These are phyloP conservation scores for Astropecten irregularis DNA, from an alignment of 53 echinoderm and acorn worm species.

Conservation along the genomic window DNA sequence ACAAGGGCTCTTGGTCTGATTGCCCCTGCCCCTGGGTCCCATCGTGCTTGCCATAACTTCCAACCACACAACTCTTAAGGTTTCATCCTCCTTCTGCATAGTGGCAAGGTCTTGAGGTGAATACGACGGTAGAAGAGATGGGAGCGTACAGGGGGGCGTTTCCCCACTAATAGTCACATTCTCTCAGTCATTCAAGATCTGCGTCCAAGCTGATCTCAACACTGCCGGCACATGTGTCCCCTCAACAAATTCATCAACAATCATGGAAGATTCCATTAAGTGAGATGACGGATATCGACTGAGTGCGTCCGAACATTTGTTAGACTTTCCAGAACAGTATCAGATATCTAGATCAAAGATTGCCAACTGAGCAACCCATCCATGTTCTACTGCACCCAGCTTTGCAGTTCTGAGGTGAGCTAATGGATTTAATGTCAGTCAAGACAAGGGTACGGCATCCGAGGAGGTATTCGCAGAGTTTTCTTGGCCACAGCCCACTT, in stretches of 20 bases:
- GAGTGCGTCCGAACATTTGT: background rate
- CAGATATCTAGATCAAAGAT: background rate
- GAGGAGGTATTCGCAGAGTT: background rate
- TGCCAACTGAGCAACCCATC: background rate
- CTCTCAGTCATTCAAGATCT: background rate
- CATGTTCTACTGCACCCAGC: background rate
- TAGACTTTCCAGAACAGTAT: background rate
- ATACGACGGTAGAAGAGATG: slow-evolving; percentile 1
- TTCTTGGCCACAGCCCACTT: background rate
- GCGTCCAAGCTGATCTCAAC: background rate
- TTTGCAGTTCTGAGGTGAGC: background rate
- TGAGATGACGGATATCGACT: background rate
- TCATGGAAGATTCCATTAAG: background rate
- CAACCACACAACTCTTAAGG: slow-evolving; percentile 7
- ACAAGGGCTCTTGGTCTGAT: background rate
- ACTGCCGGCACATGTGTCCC: background rate
- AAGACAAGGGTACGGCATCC: background rate
- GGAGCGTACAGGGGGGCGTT: background rate
- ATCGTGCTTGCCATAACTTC: background rate
- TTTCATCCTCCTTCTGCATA: slow-evolving; percentile 31
- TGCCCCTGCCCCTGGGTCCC: slow-evolving; percentile 6
- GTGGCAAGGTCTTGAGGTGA: slow-evolving; percentile 8
- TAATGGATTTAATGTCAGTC: background rate
- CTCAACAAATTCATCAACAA: background rate
- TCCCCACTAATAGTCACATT: background rate